Evolutionary conservation across 2,797 vertebrate genomes (phyloP), one percentile per base, ranked within the genome.

Genomic region (Paguma larvata): DNA sequence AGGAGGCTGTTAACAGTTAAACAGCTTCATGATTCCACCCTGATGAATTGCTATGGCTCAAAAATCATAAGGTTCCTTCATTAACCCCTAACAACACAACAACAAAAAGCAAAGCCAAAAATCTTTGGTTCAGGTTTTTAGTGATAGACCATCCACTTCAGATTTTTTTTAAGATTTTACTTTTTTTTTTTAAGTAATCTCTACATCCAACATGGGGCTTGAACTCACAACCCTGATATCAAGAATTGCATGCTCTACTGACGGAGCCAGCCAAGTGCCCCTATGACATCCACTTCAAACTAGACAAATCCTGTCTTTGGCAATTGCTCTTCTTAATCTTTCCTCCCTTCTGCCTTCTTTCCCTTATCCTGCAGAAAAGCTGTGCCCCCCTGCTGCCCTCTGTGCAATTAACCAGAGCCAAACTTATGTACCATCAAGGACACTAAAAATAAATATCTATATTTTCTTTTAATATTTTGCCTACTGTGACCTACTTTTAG

Each of bases 381-480:
- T 32, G 7, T 21, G 18, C 83, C 56, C 65, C 41, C 85, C 82
- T 82, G 75, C 65, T 68, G 67, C 59, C 78, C 73, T 89, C 27
- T 59, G 78, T 85, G 72, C 94, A 94, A 96, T 96, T 97, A 97
- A 91, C 77, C 73, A 53, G 85, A 84, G 77, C 62, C 94, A 95
- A 94, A 93, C 80, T 38, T 80, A 93, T 68, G 75, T 77, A 96
- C 84, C 89, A 88, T 93, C 41, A 30, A 96, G 84, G 84, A 90
- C 84, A 85, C 96, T 97, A 96, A 96, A 98, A 98, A 97, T 96
- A 98, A 98, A 94, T 96, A 97, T 62, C 83, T 96, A 90, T 96
- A 97, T 96, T 97, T 97, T 96, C 92, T 95, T 97, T 94, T 97
- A 89, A 96, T 97, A 94, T 97, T 98, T 96, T 93, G 77, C 94